Percentiles rank a stretch among this genome's conserved stretches.
These are phyloP conservation scores for Tenthredo livida DNA, from an alignment of 2,888 invertebrate species.

Conservation along the genomic window DNA sequence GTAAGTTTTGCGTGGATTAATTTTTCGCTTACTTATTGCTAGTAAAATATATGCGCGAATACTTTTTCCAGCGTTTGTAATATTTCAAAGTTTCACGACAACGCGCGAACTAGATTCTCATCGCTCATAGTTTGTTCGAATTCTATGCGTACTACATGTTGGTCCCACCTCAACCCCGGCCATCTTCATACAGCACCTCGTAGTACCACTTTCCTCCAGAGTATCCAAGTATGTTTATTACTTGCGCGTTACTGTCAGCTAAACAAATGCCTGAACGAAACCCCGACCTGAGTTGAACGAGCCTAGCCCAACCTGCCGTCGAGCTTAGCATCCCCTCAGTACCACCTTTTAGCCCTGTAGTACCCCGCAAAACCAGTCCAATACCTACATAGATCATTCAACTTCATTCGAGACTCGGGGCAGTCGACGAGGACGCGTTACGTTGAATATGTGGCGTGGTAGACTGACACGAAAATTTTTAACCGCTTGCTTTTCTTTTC, in stretches of 20 bases:
- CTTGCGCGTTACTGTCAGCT: conserved; percentile 57
- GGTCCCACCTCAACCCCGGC: not conserved
- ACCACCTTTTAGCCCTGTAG: conserved; percentile 7
- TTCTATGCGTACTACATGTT: not conserved
- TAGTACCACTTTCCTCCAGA: not conserved
- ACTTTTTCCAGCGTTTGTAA: not conserved
- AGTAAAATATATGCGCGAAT: not conserved
- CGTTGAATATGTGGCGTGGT: conserved; percentile 11
- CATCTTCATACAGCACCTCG: not conserved
- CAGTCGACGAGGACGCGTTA: conserved; percentile 10
- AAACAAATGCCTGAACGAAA: conserved; percentile 46
- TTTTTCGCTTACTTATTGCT: conserved; percentile 8
- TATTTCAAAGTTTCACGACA: conserved; percentile 33
- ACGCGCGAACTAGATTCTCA: not conserved
- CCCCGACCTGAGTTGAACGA: conserved; percentile 29
- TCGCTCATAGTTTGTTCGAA: not conserved
- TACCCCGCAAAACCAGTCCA: conserved; percentile 7
- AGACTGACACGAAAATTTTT: conserved; percentile 28
- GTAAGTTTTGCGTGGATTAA: not conserved
- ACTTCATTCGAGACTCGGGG: conserved; percentile 39
- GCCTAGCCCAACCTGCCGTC: not conserved
- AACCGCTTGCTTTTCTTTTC: not conserved
- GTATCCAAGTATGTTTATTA: conserved; percentile 66
- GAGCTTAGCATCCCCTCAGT: not conserved
- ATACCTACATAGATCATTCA: conserved; percentile 52